Evolutionary conservation across 2,113 vertebrate species (phyloP).

Genomic region (Emydocephalus ijimae): DNA sequence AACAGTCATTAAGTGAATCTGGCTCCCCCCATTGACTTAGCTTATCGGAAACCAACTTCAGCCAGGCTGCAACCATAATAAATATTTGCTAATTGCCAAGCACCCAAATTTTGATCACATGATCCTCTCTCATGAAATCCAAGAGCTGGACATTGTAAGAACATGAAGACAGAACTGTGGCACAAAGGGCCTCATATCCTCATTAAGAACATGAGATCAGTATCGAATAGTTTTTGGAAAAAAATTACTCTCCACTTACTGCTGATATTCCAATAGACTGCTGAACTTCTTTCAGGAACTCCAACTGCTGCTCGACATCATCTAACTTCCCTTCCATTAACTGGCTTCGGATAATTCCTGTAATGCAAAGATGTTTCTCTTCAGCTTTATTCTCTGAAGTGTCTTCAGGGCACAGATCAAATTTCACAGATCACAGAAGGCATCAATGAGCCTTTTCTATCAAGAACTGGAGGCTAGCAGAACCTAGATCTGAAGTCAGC

Average conservation of each 20-base stretch:
- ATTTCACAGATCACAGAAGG: neutral
- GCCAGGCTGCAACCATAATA: neutral
- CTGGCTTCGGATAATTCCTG: constrained; percentile 91
- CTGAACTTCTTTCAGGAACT: constrained; percentile 91
- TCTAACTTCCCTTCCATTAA: constrained; percentile 85
- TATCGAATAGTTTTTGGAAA: constrained; percentile 26
- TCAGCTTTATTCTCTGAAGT: neutral
- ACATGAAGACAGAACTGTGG: neutral
- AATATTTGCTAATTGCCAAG: neutral
- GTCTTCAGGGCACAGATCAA: neutral
- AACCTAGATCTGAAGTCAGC: neutral
- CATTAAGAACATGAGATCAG: neutral
- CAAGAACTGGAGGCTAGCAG: neutral
- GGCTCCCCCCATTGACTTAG: neutral
- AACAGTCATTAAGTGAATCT: neutral
- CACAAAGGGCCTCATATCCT: neutral
- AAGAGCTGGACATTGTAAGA: neutral
- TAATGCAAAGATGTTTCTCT: constrained; percentile 38
- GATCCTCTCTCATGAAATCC: neutral
- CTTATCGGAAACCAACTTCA: neutral
- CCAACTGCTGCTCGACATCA: constrained; percentile 92
- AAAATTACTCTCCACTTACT: constrained; percentile 65
- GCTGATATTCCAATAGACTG: constrained; percentile 90
- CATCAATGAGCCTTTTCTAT: neutral
- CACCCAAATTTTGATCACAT: neutral